Evolutionary conservation across 92 coral and sea anemone genomes (phyloP), one percentile per base, ranked within the genome.

Genomic region (Phenganax subtilis): DNA sequence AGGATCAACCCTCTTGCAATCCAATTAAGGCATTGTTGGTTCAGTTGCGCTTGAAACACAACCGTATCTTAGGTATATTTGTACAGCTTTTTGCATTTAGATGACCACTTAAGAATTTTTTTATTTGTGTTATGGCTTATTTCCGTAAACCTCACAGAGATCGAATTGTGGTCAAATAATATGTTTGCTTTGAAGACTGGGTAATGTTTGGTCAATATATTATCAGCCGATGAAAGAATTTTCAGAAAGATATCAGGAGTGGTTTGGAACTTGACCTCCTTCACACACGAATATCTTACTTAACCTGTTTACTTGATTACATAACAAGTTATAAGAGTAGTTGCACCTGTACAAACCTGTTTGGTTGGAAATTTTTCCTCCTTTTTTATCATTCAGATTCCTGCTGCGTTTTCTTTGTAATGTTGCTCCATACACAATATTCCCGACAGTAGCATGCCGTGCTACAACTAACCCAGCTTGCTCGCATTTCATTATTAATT

Each of bases 51-150:
- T 10, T 37, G 31, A 29, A 68, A 17, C 12, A 30, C 53, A 37
- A 68, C 52, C 12, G 70, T 62, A 67, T 27, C 31, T 2, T 16
- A 68, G 31, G 7, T 20, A 37, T 37, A 9, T 68, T 68, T 68
- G 54, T 3, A 53, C 73, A 68, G 73, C 73, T 68, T 68, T 10
- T 37, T 68, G 73, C 73, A 68, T 68, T 68, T 68, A 68, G 47
- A 68, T 68, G 12, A 68, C 53, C 73, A 61, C 67, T 7, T 61
- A 8, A 17, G 17, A 64, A 7, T 20, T 8, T 64, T 64, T 20
- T 64, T 30, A 59, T 37, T 20, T 30, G 10, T 0, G 29, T 12
- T 64, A 8, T 17, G 47, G 37, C 20, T n/a, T 68, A 20, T 28
- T 30, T 68, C 73, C 3, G 47, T 52, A 10, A 61, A 9, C 47